Base-by-base conservation (phyloP, 2,113 vertebrate species). In the Hippocampus zosterae region DNA sequence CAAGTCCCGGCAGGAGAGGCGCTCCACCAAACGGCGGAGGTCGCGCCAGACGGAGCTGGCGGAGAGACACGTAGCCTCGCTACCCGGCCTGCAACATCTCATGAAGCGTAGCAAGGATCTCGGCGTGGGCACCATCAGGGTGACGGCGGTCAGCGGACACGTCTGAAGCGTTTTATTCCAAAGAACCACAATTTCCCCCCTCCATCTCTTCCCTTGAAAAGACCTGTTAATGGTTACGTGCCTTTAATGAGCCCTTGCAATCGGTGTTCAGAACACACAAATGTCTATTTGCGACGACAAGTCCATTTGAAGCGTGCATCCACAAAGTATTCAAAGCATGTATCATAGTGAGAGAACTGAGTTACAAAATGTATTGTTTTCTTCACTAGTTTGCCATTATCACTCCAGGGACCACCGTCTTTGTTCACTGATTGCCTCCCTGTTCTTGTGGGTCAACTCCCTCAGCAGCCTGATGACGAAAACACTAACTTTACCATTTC, bases 191-290 rank as follows among this genome's bases (percentile, higher is more conserved):
- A 76, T 78, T 83, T 33, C 78, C 73, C 70, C 65, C 4, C 73
- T 69, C 65, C 3, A 13, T 62, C 69, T 78, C 67, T 80, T 68
- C 91, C 93, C 92, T 90, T 92, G 95, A 91, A 93, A 75, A 84
- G 91, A 94, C 92, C 94, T 92, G 92, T 93, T 94, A 92, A 93
- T 92, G 94, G 95, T 96, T 93, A 95, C 90, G 97, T 99, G 97
- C 96, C 97, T 98, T 98, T 90, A 93, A 93, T 94, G 89, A 85
- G 74, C 79, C 42, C 23, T 88, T 85, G 81, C 73, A 85, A 80
- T n/a, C 8, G 10, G 41, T 75, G 79, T 73, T 76, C 8, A 72
- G 68, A 68, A 67, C 41, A 27, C 70, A 41, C 70, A 44, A 75
- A 63, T 42, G 55, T 69, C 61, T 65, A 37, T 53, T 62, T 73